Conservation (phyloP, 2,797 vertebrate genomes). For the Holocentrus rufus region DNA sequence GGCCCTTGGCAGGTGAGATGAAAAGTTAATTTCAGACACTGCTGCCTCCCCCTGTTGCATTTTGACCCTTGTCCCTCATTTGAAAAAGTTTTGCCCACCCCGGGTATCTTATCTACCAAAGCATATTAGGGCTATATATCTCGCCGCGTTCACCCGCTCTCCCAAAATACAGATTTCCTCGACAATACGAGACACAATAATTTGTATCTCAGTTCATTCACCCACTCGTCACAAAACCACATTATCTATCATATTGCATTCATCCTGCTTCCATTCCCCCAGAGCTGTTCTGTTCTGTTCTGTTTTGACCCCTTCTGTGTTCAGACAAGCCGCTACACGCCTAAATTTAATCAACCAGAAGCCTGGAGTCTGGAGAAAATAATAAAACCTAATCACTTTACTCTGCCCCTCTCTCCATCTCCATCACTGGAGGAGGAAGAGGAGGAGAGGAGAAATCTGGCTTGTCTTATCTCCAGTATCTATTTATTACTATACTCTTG, state of each 20-base stretch:
- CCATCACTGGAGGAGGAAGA: constrained; percentile 57
- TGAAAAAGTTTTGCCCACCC: neutral
- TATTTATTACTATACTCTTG: constrained; percentile 63
- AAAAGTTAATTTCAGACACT: too few relatives aligned
- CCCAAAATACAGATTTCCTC: constrained; percentile 33
- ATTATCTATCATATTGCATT: constrained; percentile 61
- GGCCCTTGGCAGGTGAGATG: neutral
- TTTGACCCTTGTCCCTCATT: neutral
- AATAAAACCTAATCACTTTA: constrained; percentile 74
- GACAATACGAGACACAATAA: constrained; percentile 14
- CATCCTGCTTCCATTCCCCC: constrained; percentile 42
- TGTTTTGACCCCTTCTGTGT: constrained; percentile 64
- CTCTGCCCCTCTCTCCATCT: constrained; percentile 50
- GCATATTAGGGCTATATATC: neutral
- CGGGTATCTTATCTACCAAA: neutral
- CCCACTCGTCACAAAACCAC: constrained; percentile 40
- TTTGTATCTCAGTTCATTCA: constrained; percentile 40
- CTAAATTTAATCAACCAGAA: constrained; percentile 73
- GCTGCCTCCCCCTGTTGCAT: neutral
- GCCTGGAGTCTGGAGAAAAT: constrained; percentile 69
- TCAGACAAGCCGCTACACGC: constrained; percentile 64
- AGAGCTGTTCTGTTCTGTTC: constrained; percentile 54
- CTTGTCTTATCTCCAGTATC: constrained; percentile 56
- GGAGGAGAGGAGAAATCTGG: constrained; percentile 41
- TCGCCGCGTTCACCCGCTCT: neutral